These are phyloP conservation scores for Lacerta bilineata DNA, from an alignment of 2,797 vertebrate species.

Conservation along the genomic window DNA sequence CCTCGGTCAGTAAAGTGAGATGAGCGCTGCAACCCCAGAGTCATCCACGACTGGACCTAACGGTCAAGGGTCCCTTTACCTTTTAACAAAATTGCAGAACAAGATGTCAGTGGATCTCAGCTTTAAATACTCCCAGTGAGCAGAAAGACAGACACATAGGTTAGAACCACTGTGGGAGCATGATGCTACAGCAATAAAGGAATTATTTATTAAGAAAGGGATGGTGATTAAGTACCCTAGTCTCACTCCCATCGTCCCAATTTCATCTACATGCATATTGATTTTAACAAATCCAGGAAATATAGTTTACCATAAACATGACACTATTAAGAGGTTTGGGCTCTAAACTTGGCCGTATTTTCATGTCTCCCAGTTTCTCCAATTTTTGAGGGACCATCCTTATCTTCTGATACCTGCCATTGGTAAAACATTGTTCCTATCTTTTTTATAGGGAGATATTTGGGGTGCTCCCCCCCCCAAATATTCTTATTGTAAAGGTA, in stretches of 20 bases:
- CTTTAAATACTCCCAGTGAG: neutral
- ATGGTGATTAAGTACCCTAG: neutral
- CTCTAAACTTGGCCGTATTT: neutral
- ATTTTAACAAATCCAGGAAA: constrained; percentile 1
- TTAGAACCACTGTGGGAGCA: neutral
- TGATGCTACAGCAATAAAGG: neutral
- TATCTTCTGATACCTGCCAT: neutral
- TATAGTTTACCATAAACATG: neutral
- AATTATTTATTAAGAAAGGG: constrained; percentile 3
- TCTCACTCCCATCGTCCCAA: neutral
- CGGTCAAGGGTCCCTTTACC: too few relatives aligned
- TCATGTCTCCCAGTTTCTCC: neutral
- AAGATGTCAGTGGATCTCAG: too few relatives aligned
- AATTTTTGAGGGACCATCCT: neutral
- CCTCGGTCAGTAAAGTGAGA: too few relatives aligned
- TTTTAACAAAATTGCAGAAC: too few relatives aligned
- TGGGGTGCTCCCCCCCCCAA: too few relatives aligned
- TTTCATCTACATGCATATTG: constrained; percentile 9
- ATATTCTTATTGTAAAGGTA: too few relatives aligned
- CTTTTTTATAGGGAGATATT: neutral
- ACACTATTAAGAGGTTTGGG: neutral
- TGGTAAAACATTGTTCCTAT: neutral
- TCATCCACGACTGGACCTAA: too few relatives aligned
- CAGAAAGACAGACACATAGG: neutral
- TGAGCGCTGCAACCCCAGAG: too few relatives aligned